Evolutionary conservation across 2,888 invertebrate species (phyloP), one percentile per base, ranked within the genome.

Genomic region (Pocota personata): DNA sequence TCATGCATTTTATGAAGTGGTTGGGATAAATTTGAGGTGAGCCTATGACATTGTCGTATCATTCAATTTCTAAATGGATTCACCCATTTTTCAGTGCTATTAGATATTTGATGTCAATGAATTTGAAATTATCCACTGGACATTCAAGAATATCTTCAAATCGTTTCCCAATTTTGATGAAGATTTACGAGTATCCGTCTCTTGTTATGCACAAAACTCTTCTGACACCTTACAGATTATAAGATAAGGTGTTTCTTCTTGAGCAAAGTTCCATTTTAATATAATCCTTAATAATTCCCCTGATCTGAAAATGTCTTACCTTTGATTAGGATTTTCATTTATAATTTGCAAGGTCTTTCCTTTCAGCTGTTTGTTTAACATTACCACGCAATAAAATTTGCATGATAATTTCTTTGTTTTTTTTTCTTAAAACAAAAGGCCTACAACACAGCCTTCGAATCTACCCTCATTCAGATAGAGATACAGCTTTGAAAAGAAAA

Each of bases 391-490:
- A 64, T 64, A 48, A 64, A 48, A 64, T 30, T 48, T 30, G 14
- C 30, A 43, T 43, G 30, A 62, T 50, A 48, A 14, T 14, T 66
- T 37, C 37, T 5, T 24, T 24, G 4, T 48, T n/a, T 3, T 8
- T 14, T 16, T 24, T 21, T 57, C 12, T 14, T 10, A 27, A 48
- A 57, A 21, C 7, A 48, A 57, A 66, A 71, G 16, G 27, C 16
- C 7, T 32, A 4, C 27, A 40, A 8, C 32, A 73, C 32, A 73
- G n/a, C 16, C 43, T 55, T 64, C 14, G 16, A 35, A 58, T 67
- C 73, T 60, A 73, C 73, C 66, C 79, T 30, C 58, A 52, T 58
- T 52, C 30, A 67, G 58, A 66, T 43, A 50, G 58, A 79, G 55
- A 72, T 52, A 62, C 40, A 12, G 40, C 7, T 50, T 58, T 66